Percentiles rank a stretch among this genome's conserved stretches.
Evolutionary conservation across 2,113 vertebrate genomes (phyloP).

Genomic region (Pelecanus crispus): DNA sequence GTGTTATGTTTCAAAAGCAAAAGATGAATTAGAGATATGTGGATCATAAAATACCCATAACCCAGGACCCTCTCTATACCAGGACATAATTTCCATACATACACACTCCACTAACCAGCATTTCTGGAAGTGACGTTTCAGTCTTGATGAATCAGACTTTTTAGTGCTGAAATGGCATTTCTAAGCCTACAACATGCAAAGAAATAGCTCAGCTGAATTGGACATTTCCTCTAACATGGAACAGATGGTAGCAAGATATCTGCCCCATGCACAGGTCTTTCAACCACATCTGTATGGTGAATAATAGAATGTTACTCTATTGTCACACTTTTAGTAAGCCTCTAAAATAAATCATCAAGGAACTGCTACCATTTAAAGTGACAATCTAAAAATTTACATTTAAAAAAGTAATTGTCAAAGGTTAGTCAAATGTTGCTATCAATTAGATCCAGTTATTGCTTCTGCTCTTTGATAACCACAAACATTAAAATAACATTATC

Average conservation of each 20-base stretch:
- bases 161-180: conserved; percentile 60
- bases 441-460: conserved; percentile 29
- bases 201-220: conserved; percentile 44
- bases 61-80: neutral
- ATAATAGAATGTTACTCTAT: neutral
- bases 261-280: neutral
- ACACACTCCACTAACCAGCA: conserved; percentile 21
- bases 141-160: conserved; percentile 46
- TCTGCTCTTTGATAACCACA: neutral
- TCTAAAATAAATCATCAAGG: neutral
- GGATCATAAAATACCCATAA: conserved; percentile 49
- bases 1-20: conserved; percentile 69
- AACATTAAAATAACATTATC: conserved; percentile 39
- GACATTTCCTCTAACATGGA: neutral
- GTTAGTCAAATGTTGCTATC: conserved; percentile 15
- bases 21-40: conserved; percentile 54
- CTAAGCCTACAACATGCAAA: conserved; percentile 46
- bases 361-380: neutral
- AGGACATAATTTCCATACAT: conserved; percentile 40
- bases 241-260: conserved; percentile 2
- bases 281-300: neutral
- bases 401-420: conserved; percentile 37
- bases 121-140: conserved; percentile 49
- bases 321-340: neutral
- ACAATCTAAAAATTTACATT: neutral